Evolutionary conservation across 2,888 invertebrate species (phyloP).

Genomic region (Himalopsyche japonica): DNA sequence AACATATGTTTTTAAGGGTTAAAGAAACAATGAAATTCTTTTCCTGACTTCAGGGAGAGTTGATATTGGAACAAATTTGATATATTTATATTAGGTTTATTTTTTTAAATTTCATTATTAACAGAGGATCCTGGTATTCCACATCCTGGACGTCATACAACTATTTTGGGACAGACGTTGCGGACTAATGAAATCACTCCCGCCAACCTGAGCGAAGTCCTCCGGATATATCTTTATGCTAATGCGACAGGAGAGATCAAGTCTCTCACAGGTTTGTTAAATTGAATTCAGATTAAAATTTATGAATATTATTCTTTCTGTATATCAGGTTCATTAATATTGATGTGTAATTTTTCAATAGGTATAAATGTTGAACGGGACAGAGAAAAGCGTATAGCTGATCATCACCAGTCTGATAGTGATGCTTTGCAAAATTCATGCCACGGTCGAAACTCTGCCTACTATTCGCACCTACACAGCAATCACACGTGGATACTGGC

Average conservation of each 20-base stretch:
- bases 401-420: conserved; percentile 78
- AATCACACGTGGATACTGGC: conserved; percentile 65
- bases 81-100: background rate
- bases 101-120: background rate
- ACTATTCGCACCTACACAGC: conserved; percentile 75
- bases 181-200: conserved; percentile 90
- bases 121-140: conserved; percentile 89
- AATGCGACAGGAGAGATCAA: conserved; percentile 87
- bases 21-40: too few relatives aligned
- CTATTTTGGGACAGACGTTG: conserved; percentile 87
- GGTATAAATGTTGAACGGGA: conserved; percentile 82
- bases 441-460: conserved; percentile 75
- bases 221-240: conserved; percentile 89
- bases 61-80: too few relatives aligned
- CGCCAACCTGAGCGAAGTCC: conserved; percentile 86
- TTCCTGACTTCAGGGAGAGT: too few relatives aligned
- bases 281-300: background rate
- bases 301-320: background rate
- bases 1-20: too few relatives aligned
- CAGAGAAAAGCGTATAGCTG: conserved; percentile 77
- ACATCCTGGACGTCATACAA: conserved; percentile 86
- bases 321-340: background rate
- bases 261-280: conserved; percentile 65
- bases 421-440: conserved; percentile 68
- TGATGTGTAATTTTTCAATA: conserved; percentile 40